phyloP scores from a whole-genome alignment of 1,140 invertebrate genomes.

The Zaprionus ornatus region DNA sequence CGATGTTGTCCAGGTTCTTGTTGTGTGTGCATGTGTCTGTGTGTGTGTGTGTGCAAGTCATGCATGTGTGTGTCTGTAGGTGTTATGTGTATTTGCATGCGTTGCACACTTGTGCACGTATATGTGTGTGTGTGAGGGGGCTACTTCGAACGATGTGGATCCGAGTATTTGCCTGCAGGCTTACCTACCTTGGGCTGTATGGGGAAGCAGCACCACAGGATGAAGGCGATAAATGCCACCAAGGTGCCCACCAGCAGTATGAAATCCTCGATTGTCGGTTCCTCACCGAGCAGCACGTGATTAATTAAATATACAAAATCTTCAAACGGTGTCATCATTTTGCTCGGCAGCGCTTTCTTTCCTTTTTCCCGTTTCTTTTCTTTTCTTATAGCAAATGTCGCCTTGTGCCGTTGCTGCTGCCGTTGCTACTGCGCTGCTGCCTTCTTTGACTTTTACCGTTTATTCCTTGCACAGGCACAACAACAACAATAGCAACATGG shows the following conservation, averaged over 20 bases:
- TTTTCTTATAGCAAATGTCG: not conserved
- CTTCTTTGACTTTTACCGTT: not conserved
- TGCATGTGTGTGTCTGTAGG: conserved; percentile 11
- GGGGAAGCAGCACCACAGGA: conserved; percentile 87
- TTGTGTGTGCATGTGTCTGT: not conserved
- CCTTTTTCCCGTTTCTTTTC: conserved; percentile 9
- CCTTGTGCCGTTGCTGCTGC: not conserved
- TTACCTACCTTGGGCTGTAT: conserved; percentile 85
- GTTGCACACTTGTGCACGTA: too few relatives aligned
- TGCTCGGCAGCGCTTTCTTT: conserved; percentile 32
- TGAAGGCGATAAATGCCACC: conserved; percentile 87
- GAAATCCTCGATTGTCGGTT: conserved; percentile 87
- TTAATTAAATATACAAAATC: conserved; percentile 87
- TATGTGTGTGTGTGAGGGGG: not conserved
- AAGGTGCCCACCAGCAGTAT: conserved; percentile 87
- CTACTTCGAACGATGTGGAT: not conserved
- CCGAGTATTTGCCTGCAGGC: conserved; percentile 13
- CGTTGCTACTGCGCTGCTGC: conserved; percentile 3
- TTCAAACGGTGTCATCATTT: conserved; percentile 86
- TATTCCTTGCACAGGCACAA: conserved; percentile 11
- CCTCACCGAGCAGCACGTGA: conserved; percentile 86
- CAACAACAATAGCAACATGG: conserved; percentile 23
- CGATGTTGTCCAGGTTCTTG: conserved; percentile 71
- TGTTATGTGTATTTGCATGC: too few relatives aligned
- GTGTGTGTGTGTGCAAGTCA: not conserved